Evolutionary conservation across 2,797 vertebrate genomes (phyloP), one percentile per base, ranked within the genome.

Genomic region (Pangasius sanitwongsei): DNA sequence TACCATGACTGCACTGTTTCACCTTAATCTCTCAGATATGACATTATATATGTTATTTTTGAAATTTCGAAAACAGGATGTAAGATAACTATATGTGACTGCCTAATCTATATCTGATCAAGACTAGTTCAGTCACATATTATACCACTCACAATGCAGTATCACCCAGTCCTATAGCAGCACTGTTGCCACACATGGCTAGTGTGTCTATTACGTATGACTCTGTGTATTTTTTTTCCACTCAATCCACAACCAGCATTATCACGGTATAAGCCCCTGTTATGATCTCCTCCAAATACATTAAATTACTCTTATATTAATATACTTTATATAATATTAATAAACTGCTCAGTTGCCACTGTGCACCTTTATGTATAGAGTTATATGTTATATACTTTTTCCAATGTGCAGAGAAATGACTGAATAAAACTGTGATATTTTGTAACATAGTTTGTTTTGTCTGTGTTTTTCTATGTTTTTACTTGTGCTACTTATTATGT

Each of bases 261-360:
- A 85, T 85, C 80, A 83, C 41, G 85, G 48, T 88, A 41, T 87
- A 87, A 91, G 82, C 78, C 69, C 25, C 20, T 83, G 37, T 83
- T 89, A 69, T 89, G 87, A 89, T 91, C 59, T 86, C 74, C 48
- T 83, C 13, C 61, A 57, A 83, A 91, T 88, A 90, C 81, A 85
- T 91, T 84, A 50, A 48, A 90, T 90, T 90, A 86, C 69, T 67
- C 15, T 48, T 48, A 48, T 48, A 48, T 48, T 48, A 48, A 48
- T 48, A 48, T 9, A 48, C 48, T 48, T 48, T 48, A 48, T 48
- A 9, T 48, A 48, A 48, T 48, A 48, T 48, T 48, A 48, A 48
- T 48, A 48, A 48, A n/a, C 44, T 11, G 13, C 48, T 74, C 13
- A 89, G 72, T 53, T 83, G 63, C 63, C 6, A 44, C 44, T 25